Base-by-base conservation (phyloP, 2,113 vertebrate species). In the Clarias batrachus region DNA sequence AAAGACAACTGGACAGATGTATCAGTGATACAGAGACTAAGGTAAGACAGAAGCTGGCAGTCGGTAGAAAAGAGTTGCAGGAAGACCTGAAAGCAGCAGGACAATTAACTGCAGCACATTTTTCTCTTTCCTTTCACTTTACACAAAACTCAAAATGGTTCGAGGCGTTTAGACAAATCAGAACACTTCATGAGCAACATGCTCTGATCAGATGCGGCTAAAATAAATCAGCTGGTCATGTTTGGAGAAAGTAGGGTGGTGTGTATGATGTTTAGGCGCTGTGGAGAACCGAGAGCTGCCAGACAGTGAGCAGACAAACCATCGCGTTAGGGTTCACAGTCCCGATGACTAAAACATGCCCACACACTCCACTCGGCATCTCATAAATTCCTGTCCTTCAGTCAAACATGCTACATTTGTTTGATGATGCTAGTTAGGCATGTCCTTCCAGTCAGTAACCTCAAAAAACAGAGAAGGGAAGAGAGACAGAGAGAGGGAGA, bases 371-470 rank as follows among this genome's bases (percentile, higher is more conserved):
- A 86, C 63, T 87, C 80, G 79, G 73, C 87, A 84, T 83, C 88
- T 82, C 87, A 84, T 86, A 86, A 89, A 92, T 91, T 90, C 86
- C 88, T 86, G 74, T 89, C 74, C 87, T 90, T 90, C 89, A 90
- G 85, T 88, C 84, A 82, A 90, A 89, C 89, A 92, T 86, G 90
- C 87, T 90, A 85, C 88, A 90, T 90, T 91, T 92, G 89, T 90
- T 91, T 89, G 90, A 89, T 84, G 78, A 89, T 84, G 84, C 80
- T 87, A 92, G 87, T 88, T 86, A 87, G 89, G 89, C 87, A 85
- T 89, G 83, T 88, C 89, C 89, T 77, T 85, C 81, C 85, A 90
- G 83, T 86, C 76, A 83, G 81, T 85, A 77, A 87, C 37, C 77
- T 90, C 82, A 84, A 68, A 89, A 84, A 33, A 57, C 13, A 81